These are phyloP conservation scores for Danionella cerebrum DNA, from an alignment of 2,113 vertebrate species.

Conservation along the genomic window DNA sequence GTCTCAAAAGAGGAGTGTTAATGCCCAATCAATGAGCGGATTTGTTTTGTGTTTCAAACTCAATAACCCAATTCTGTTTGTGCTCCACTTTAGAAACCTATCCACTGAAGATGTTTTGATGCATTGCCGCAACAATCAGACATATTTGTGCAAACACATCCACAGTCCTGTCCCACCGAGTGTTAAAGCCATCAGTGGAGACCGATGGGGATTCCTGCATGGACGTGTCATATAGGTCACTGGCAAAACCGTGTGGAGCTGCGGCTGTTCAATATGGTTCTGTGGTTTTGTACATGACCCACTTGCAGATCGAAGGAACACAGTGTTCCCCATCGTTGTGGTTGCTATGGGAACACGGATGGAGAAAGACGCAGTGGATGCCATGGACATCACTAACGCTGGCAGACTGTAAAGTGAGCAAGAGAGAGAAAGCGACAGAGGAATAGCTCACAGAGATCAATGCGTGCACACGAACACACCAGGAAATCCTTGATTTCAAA, in stretches of 20 bases:
- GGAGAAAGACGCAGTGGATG: conserved; percentile 60
- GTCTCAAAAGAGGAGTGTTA: too few species aligned
- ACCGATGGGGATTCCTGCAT: conserved; percentile 25
- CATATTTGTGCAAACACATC: background rate
- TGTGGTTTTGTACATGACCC: conserved; percentile 59
- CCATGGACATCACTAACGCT: conserved; percentile 52
- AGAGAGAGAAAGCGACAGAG: conserved; percentile 20
- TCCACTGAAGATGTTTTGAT: background rate
- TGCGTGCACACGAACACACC: conserved; percentile 24
- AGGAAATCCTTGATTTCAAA: conserved; percentile 27
- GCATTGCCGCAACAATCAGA: background rate
- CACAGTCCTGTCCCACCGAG: background rate
- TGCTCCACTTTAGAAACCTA: background rate
- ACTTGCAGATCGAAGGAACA: conserved; percentile 62
- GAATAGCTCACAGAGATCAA: conserved; percentile 19
- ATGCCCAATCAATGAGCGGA: too few species aligned
- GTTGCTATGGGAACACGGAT: conserved; percentile 73
- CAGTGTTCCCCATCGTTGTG: conserved; percentile 58
- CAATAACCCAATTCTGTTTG: too few species aligned
- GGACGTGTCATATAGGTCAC: conserved; percentile 31
- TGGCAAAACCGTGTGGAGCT: background rate
- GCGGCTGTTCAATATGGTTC: conserved; percentile 24
- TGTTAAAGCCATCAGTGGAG: background rate
- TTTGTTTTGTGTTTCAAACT: too few species aligned
- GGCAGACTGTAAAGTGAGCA: conserved; percentile 30